phyloP scores from a whole-genome alignment of 1,140 invertebrate genomes.

The Eurytemora carolleeae region DNA sequence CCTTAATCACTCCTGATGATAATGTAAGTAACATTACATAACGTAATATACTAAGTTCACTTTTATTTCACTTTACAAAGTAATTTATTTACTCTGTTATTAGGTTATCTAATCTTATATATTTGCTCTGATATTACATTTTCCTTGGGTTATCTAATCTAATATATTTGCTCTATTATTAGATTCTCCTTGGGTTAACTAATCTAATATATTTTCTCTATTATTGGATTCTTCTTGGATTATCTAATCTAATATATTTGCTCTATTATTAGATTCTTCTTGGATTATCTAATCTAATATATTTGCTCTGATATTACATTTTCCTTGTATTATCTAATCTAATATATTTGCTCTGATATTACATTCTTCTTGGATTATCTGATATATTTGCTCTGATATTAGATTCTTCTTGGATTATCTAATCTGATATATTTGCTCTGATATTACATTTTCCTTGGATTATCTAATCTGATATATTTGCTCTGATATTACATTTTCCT shows the following conservation, averaged over 20 bases:
- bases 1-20: background rate
- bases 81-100: background rate
- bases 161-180: too few relatives aligned
- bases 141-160: background rate
- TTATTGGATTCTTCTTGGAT: background rate
- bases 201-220: background rate
- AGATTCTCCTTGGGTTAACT: background rate
- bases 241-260: too few relatives aligned
- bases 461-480: too few relatives aligned
- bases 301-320: background rate
- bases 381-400: background rate
- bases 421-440: too few relatives aligned
- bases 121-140: background rate
- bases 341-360: too few relatives aligned
- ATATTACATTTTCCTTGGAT: too few relatives aligned
- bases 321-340: constrained; percentile 29
- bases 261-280: too few relatives aligned
- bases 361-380: too few relatives aligned
- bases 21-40: background rate
- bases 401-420: too few relatives aligned
- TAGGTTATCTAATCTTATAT: background rate
- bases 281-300: too few relatives aligned
- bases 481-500: background rate
- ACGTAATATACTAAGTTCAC: background rate
- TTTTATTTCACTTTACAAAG: too few relatives aligned